Evolutionary conservation across 2,888 invertebrate genomes (phyloP).

Genomic region (Spilarctia lutea): DNA sequence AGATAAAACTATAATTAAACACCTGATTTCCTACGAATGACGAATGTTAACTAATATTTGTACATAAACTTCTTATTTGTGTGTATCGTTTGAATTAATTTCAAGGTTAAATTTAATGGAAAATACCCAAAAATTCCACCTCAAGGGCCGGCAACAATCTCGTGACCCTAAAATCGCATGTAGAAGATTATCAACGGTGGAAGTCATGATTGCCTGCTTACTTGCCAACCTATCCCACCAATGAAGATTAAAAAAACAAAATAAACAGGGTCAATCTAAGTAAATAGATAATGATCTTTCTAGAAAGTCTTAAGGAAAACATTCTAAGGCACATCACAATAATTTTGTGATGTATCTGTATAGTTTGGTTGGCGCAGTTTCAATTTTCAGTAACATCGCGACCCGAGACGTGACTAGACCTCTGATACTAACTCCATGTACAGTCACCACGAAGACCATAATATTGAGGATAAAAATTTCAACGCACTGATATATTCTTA

Average conservation of each 20-base stretch:
- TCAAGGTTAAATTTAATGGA: background rate
- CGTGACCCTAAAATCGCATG: too few relatives aligned
- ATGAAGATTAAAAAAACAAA: background rate
- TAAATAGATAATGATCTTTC: background rate
- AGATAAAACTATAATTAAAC: slow-evolving; percentile 56
- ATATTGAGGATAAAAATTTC: background rate
- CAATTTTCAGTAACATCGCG: slow-evolving; percentile 47
- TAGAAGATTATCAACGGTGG: too few relatives aligned
- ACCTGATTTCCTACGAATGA: slow-evolving; percentile 31
- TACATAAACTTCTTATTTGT: background rate
- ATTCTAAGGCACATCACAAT: background rate
- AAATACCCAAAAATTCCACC: background rate
- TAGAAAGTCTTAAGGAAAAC: background rate
- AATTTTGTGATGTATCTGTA: background rate
- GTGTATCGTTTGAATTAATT: background rate
- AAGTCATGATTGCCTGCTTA: too few relatives aligned
- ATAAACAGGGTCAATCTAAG: background rate
- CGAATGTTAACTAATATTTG: slow-evolving; percentile 40
- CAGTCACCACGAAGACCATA: background rate
- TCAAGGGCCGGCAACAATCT: too few relatives aligned
- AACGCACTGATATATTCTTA: background rate
- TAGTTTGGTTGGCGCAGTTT: slow-evolving; percentile 30
- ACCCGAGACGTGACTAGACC: slow-evolving; percentile 20
- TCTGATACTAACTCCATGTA: slow-evolving; percentile 13
- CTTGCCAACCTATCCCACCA: too few relatives aligned